phyloP scores from a whole-genome alignment of 2,113 vertebrate species.

The Calyptomena viridis region DNA sequence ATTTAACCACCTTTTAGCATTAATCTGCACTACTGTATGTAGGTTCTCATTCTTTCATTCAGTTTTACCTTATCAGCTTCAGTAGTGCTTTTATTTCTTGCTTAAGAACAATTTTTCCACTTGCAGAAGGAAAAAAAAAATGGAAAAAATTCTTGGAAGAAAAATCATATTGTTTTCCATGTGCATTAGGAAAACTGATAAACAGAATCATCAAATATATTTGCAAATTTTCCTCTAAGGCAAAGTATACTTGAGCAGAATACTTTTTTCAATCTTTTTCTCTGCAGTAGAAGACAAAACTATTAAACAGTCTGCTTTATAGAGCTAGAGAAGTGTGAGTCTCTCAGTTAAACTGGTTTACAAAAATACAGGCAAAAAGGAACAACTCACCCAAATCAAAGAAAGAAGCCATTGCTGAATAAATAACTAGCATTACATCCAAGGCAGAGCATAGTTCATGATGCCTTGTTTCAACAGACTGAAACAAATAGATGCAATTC shows the following conservation, averaged over 20 bases:
- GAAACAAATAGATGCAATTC: neutral
- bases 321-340: neutral
- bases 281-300: neutral
- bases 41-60: neutral
- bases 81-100: neutral
- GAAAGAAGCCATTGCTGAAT: neutral
- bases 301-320: neutral
- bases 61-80: neutral
- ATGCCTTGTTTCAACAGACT: neutral
- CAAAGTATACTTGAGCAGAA: neutral
- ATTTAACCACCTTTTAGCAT: neutral
- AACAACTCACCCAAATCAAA: neutral
- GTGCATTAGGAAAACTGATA: neutral
- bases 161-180: constrained; percentile 7
- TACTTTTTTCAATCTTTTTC: neutral
- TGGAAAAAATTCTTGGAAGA: neutral
- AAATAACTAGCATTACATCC: neutral
- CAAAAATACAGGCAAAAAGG: neutral
- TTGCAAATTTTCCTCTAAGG: constrained; percentile 13
- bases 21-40: neutral
- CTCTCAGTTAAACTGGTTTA: neutral
- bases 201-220: neutral
- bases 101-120: neutral
- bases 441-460: neutral
- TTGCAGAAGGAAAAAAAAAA: neutral